phyloP scores from a whole-genome alignment of 2,113 vertebrate species.

The Centropus bengalensis region DNA sequence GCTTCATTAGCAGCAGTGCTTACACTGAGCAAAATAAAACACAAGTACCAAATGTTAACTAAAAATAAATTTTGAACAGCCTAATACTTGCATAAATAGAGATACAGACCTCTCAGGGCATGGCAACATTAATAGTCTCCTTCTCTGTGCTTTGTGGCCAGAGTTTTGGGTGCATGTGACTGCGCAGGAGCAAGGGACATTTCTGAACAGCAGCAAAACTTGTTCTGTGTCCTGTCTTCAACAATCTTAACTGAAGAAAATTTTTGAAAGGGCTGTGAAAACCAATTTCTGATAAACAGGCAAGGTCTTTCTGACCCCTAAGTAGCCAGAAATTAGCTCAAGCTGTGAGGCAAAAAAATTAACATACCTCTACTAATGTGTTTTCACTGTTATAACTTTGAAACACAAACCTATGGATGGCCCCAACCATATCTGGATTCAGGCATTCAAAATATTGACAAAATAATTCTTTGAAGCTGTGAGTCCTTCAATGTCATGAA shows the following conservation, averaged over 20 bases:
- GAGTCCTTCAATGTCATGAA: background rate
- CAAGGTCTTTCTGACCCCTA: background rate
- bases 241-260: background rate
- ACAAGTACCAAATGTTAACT: background rate
- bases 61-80: background rate
- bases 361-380: background rate
- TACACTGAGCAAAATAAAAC: background rate
- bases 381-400: background rate
- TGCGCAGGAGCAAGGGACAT: background rate
- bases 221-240: background rate
- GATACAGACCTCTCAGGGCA: background rate
- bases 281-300: background rate
- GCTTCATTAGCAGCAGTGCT: background rate
- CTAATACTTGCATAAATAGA: background rate
- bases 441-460: background rate
- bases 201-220: background rate
- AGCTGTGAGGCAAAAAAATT: background rate
- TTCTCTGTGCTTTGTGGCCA: background rate
- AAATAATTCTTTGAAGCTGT: background rate
- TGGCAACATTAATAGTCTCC: background rate
- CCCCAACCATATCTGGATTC: background rate
- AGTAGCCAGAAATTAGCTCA: constrained; percentile 3
- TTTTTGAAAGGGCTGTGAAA: background rate
- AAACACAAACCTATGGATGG: background rate
- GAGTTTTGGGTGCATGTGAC: background rate